Base-by-base conservation (phyloP, 2,888 invertebrate genomes). In the Zygothrica quintamaculata region DNA sequence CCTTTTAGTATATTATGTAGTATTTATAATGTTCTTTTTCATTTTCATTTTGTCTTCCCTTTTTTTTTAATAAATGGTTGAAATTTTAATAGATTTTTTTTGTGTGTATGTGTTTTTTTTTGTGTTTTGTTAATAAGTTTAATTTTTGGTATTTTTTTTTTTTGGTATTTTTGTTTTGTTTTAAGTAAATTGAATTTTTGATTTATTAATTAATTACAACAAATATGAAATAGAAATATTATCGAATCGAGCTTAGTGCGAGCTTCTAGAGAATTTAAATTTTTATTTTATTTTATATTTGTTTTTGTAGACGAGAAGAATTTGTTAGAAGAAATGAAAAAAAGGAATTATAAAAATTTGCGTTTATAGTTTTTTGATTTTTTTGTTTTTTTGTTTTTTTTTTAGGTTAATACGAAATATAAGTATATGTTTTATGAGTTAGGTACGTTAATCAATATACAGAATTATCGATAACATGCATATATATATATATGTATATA, bases 191-290 rank as follows among this genome's bases (percentile, higher is more conserved):
- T 78, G 55, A 77, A 81, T 72, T 76, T 55, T 82, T 62, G 78
- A 84, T n/a, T n/a, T n/a, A n/a, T n/a, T n/a, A n/a, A n/a, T n/a
- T n/a, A n/a, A 87, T 84, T 81, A 81, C 82, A 81, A 87, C 78
- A 82, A 78, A 81, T 84, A 84, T 47, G 36, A 57, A 68, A 74
- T 53, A 71, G 42, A 2, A 22, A 22, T n/a, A n/a, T 3, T 22
- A 22, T 5, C 44, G 51, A 74, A 76, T 75, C 81, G 65, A 84
- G 67, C 66, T 80, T 77, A 80, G 87, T 85, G 84, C 87, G 75
- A 80, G 87, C 77, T 48, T 72, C 50, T 84, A 84, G 69, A 65
- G 52, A 74, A 29, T 9, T 64, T 56, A 33, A 46, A 37, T 53
- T 18, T 16, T 51, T 11, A n/a, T n/a, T n/a, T n/a, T n/a, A n/a